A percentile compares a stretch with the other conserved stretches of the same genome.
phyloP scores from a whole-genome alignment of 2,113 vertebrate species.

The Xyliphius kryptos region DNA sequence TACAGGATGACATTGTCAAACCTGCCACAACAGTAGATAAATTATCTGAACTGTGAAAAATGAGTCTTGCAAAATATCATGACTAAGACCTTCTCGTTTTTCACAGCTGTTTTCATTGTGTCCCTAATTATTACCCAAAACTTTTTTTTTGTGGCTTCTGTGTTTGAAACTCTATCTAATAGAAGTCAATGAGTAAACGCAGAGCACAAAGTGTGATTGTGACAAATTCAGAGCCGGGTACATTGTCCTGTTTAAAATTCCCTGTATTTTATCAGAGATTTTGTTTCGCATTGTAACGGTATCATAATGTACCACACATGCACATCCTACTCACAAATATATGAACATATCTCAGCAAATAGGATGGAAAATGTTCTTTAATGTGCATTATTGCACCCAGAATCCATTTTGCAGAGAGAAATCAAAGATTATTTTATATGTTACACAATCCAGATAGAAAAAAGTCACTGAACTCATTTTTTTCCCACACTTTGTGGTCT shows the following conservation, averaged over 20 bases:
- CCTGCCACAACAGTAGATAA: slow-evolving; percentile 31
- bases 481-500: slow-evolving; percentile 7
- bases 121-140: too few relatives aligned
- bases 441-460: too few relatives aligned
- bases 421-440: too few relatives aligned
- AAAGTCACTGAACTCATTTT: slow-evolving; percentile 2
- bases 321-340: not conserved
- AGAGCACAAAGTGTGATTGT: slow-evolving; percentile 37
- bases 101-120: slow-evolving; percentile 38
- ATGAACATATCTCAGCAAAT: not conserved
- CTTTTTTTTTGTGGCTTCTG: too few relatives aligned
- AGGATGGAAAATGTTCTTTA: not conserved
- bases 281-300: too few relatives aligned
- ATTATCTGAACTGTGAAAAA: slow-evolving; percentile 45
- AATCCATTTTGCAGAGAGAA: too few relatives aligned
- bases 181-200: slow-evolving; percentile 32
- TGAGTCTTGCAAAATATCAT: slow-evolving; percentile 36
- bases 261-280: too few relatives aligned
- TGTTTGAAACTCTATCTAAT: slow-evolving; percentile 33
- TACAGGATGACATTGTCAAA: slow-evolving; percentile 27
- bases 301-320: too few relatives aligned
- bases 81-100: slow-evolving; percentile 29
- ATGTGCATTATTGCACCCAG: too few relatives aligned
- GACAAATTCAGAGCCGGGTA: slow-evolving; percentile 23
- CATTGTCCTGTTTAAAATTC: slow-evolving; percentile 37